Base-by-base conservation (phyloP, 1,140 invertebrate species). In the Carposina sasakii region DNA sequence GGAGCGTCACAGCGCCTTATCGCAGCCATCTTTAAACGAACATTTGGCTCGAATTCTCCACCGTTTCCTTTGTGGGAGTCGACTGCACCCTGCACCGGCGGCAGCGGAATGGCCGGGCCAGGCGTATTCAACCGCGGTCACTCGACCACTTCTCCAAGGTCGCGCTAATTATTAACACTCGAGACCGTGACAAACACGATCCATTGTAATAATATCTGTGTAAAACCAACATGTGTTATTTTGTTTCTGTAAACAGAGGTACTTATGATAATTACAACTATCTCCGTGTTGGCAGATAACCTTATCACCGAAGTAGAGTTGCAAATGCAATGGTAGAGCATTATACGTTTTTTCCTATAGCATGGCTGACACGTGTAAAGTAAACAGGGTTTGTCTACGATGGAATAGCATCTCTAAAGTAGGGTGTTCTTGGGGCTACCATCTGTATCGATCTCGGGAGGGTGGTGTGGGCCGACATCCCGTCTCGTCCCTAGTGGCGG, bases 11-110 rank as follows among this genome's bases (percentile, higher is more conserved):
- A 55, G 60, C 72, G 67, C 69, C 70, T 81, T 81, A 83, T 83
- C 76, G 79, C 64, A 72, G 74, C 75, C 79, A 83, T 83, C 79
- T 82, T 76, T 79, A 76, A 79, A 82, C 67, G 74, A 76, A 67
- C 73, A 63, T 70, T 63, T 48, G 63, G 68, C 76, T 78, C 66
- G 72, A 78, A 78, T 76, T 77, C 72, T n/a, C n/a, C n/a, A n/a
- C 71, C 34, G 22, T 39, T 39, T 20, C 20, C 19, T 21, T 28
- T 12, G 24, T 28, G 12, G n/a, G n/a, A 70, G 63, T 67, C 63
- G 56, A 65, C n/a, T n/a, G n/a, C n/a, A n/a, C n/a, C n/a, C n/a
- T n/a, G n/a, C n/a, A n/a, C n/a, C n/a, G n/a, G n/a, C n/a, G n/a
- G n/a, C n/a, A n/a, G n/a, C n/a, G n/a, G n/a, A n/a, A n/a, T n/a